These are phyloP conservation scores for Sebastes cheni DNA, from an alignment of 2,797 vertebrate species.

Conservation along the genomic window DNA sequence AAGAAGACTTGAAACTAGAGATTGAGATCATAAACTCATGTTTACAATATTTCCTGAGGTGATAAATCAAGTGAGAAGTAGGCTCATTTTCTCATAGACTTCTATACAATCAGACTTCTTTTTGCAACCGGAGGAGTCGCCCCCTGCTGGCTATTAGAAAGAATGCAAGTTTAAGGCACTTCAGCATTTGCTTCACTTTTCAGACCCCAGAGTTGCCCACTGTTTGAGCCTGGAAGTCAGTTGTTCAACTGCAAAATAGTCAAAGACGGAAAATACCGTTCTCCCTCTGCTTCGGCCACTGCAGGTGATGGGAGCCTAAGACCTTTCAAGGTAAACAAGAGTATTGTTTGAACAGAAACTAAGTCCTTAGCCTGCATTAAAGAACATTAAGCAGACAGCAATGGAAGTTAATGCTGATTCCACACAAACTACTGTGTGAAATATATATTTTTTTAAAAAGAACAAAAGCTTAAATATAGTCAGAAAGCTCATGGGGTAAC, in stretches of 20 bases:
- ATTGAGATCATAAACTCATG: too few relatives aligned
- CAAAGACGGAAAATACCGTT: background rate
- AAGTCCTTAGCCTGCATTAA: background rate
- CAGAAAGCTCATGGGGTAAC: background rate
- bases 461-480: background rate
- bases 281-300: background rate
- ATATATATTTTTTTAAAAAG: background rate
- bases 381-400: background rate
- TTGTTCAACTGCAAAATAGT: background rate
- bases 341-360: background rate
- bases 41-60: too few relatives aligned
- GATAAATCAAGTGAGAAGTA: too few relatives aligned
- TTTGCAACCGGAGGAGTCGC: too few relatives aligned
- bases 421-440: background rate
- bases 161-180: too few relatives aligned
- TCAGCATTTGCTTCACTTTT: too few relatives aligned
- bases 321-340: background rate
- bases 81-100: too few relatives aligned
- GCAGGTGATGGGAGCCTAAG: background rate
- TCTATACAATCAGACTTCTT: too few relatives aligned
- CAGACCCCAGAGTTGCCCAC: too few relatives aligned
- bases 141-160: too few relatives aligned
- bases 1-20: too few relatives aligned
- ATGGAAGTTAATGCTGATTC: background rate
- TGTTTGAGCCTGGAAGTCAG: background rate